phyloP scores from a whole-genome alignment of 2,113 vertebrate species.

The Hyla sarda region DNA sequence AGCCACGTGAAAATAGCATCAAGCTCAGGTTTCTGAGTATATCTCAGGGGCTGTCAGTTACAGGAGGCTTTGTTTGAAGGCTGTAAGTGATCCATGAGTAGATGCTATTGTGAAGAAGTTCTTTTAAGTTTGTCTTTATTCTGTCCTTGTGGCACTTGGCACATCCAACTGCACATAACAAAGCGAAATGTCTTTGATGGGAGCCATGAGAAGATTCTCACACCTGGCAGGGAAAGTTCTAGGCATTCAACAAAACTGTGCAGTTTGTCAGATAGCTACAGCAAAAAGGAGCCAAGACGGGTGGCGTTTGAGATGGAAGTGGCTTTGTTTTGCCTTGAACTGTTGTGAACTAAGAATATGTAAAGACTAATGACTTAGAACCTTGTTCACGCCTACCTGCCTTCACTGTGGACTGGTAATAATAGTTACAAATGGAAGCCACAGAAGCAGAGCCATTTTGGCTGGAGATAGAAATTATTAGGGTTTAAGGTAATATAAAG shows the following conservation, averaged over 20 bases:
- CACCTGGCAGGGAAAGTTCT: constrained; percentile 60
- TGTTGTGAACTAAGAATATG: constrained; percentile 1
- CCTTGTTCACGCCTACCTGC: neutral
- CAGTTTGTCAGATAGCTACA: constrained; percentile 27
- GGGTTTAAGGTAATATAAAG: no score
- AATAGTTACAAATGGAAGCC: neutral
- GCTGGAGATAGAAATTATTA: neutral
- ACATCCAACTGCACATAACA: constrained; percentile 61
- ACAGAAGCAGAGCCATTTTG: neutral
- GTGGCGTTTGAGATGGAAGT: neutral
- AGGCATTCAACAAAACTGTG: constrained; percentile 24
- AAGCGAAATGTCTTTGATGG: constrained; percentile 60
- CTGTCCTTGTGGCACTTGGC: constrained; percentile 52
- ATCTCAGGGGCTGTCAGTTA: constrained; percentile 65
- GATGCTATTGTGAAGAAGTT: constrained; percentile 60
- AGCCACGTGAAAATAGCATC: constrained; percentile 62
- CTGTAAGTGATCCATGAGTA: constrained; percentile 63
- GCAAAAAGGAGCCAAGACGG: neutral
- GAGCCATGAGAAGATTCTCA: constrained; percentile 56
- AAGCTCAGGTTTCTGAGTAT: constrained; percentile 66
- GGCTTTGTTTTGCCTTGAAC: constrained; percentile 15
- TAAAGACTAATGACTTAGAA: neutral
- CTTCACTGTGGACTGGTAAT: neutral
- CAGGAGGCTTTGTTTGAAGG: constrained; percentile 66
- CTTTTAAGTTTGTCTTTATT: constrained; percentile 65